Evolutionary conservation across 2,797 vertebrate species (phyloP), one percentile per base, ranked within the genome.

Genomic region (Lepus oiostolus): DNA sequence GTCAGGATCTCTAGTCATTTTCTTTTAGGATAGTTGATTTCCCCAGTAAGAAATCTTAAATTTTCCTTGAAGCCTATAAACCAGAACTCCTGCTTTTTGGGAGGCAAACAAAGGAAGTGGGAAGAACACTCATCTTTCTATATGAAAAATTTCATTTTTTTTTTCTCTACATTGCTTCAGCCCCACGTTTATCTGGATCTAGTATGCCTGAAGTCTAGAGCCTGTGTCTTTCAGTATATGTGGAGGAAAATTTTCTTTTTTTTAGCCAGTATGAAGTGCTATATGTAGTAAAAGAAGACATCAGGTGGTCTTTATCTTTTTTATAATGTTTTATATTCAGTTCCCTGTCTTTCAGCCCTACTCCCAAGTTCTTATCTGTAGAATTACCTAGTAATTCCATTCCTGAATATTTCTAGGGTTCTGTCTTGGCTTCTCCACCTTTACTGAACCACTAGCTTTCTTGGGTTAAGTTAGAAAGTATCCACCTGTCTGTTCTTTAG

Each of bases 401-500:
- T 93, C 47, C 58, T 90, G 35, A 92, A 28, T 50, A 22, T 92
- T 94, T 60, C 10, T 77, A 67, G 47, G 38, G 19, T 93, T 70
- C 14, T 79, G 38, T 16, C 42, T 4, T 63, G 28, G 26, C 63
- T 74, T 54, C 8, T 50, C 28, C 30, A 81, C 7, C 30, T 17
- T 82, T 52, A 65, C 17, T 83, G 52, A 85, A 89, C 16, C 16
- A 72, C 70, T n/a, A 62, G 3, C 30, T 82, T 77, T 92, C n/a
- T 83, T 63, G 86, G 4, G 47, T 93, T 95, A 85, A 76, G 3
- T 85, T 85, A 93, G 50, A n/a, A 65, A 80, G 30, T 14, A 88
- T 4, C 80, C n/a, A 70, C 74, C 16, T 91, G 30, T 94, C 7
- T 58, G 17, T 7, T 94, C 10, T 84, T 5, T 47, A 52, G 63